Evolutionary conservation across 2,113 vertebrate species (phyloP).

Genomic region (Colossoma macropomum): DNA sequence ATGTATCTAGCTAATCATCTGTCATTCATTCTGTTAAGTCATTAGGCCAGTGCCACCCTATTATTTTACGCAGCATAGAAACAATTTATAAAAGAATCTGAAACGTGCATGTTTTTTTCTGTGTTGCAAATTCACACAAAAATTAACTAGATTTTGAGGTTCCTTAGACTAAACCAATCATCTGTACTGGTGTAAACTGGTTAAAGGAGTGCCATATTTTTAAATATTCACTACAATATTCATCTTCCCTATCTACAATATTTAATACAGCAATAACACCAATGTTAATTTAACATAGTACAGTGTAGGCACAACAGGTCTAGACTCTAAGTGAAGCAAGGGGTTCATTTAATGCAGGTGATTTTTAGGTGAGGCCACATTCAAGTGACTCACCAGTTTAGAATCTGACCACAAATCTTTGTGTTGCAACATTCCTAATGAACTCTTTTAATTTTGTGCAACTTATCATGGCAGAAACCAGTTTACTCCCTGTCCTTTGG

Average conservation of each 20-base stretch:
- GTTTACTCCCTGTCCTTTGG: conserved; percentile 15
- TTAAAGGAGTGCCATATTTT: conserved; percentile 22
- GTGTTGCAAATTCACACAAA: conserved; percentile 45
- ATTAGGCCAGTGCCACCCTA: neutral
- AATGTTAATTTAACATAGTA: neutral
- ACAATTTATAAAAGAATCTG: neutral
- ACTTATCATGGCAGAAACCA: conserved; percentile 25
- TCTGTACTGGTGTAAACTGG: conserved; percentile 29
- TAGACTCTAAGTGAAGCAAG: neutral
- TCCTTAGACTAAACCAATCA: neutral
- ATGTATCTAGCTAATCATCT: neutral
- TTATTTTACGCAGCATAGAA: neutral
- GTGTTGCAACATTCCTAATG: neutral
- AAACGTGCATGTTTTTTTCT: neutral
- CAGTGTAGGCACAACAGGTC: neutral
- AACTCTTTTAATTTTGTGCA: conserved; percentile 2
- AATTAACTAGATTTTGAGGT: neutral
- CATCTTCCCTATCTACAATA: neutral
- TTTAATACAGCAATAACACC: neutral
- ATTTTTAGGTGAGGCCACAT: neutral
- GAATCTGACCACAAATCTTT: neutral
- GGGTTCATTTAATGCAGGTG: neutral
- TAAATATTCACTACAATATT: neutral
- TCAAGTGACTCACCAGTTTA: neutral
- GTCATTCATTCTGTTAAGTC: neutral